Base-by-base conservation (phyloP, 2,113 vertebrate genomes). In the Pelmatolapia mariae region DNA sequence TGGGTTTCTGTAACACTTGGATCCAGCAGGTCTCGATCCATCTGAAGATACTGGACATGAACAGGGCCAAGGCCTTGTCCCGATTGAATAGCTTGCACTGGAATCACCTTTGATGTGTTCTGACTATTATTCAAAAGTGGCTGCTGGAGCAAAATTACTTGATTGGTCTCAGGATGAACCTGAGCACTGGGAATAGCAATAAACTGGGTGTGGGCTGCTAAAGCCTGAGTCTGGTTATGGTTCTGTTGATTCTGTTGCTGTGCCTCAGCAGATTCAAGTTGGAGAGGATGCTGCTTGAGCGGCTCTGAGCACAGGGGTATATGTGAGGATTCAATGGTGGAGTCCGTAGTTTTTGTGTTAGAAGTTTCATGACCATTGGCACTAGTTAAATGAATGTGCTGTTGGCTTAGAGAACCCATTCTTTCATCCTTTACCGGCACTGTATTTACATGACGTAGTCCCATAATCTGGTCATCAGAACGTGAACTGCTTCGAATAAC, bases 401-500 rank as follows among this genome's bases (percentile, higher is more conserved):
- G 97, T 40, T 98, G 97, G 57, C 94, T 91, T 86, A 97, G 91
- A 71, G 97, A 94, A 90, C 83, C 94, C 94, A 97, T 94, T 86
- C 96, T 96, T 91, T 98, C 98, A 78, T 97, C 97, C 89, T 98
- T 98, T 88, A 97, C 95, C 59, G 96, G 93, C 33, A 95, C 96
- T 90, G 97, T 95, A 87, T 97, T 95, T 86, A 95, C 19, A 84
- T 97, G 95, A 47, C 96, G 95, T 82, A 97, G 94, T 45, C 97
- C 97, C 94, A 97, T 95, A 63, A 98, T 95, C 56, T 98, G 98
- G 78, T 99, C 98, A 88, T 98, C 98, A 53, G 98, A 96, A 40
- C 96, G 97, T 19, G 98, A 98, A 94, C 97, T 98, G 94, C 97
- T 99, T 94, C 98, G 97, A 87, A 98, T 99, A 10, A 99, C 98